Conservation (phyloP, 1,140 invertebrate species). For the Zaprionus africanus region DNA sequence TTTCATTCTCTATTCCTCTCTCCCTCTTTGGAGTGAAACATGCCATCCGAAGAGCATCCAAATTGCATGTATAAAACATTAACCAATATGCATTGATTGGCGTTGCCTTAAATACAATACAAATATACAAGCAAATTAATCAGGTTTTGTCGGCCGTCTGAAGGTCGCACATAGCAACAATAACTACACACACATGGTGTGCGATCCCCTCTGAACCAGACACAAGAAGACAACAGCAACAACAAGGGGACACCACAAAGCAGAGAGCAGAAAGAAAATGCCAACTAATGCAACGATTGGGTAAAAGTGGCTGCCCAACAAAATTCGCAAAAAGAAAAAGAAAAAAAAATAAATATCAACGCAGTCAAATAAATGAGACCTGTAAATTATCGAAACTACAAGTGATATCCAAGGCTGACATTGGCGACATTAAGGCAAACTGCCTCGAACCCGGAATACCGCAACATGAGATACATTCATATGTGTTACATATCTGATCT, state of each 20-base stretch:
- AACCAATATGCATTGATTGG: conserved; percentile 56
- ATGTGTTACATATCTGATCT: background rate
- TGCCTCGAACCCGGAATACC: conserved; percentile 1
- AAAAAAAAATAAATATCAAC: background rate
- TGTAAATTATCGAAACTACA: conserved; percentile 40
- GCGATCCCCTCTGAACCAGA: conserved; percentile 18
- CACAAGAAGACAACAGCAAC: conserved; percentile 13
- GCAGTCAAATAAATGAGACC: conserved; percentile 25
- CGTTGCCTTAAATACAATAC: conserved; percentile 32
- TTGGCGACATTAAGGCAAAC: background rate
- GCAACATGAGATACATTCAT: background rate
- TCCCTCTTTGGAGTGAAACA: conserved; percentile 47
- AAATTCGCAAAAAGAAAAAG: conserved; percentile 29
- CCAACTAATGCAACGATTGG: conserved; percentile 63
- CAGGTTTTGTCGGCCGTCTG: conserved; percentile 46
- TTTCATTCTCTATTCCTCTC: background rate
- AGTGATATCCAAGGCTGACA: conserved; percentile 32
- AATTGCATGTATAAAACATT: conserved; percentile 66
- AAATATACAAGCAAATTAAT: conserved; percentile 48
- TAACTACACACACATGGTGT: conserved; percentile 14
- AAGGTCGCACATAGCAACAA: conserved; percentile 44
- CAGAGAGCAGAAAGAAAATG: conserved; percentile 23
- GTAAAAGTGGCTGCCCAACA: conserved; percentile 43
- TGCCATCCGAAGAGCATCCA: conserved; percentile 61
- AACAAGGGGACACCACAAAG: conserved; percentile 15